Evolutionary conservation across 2,113 vertebrate genomes (phyloP).

Genomic region (Ramphastos sulfuratus): DNA sequence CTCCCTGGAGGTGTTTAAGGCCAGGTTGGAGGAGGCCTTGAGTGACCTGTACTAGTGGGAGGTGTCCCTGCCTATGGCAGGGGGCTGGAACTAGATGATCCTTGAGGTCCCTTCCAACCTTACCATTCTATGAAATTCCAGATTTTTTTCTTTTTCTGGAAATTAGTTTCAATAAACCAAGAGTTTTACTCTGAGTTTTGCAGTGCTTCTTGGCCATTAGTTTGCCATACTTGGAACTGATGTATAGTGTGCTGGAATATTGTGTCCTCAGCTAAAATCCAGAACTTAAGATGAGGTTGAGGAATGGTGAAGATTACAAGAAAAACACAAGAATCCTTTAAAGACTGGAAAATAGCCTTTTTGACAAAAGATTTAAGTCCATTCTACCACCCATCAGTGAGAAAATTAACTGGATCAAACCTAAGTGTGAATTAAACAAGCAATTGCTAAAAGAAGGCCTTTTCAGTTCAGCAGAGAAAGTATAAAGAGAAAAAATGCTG

Average conservation of each 20-base stretch:
- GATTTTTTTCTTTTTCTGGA: no score
- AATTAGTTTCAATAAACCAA: no score
- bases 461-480: neutral
- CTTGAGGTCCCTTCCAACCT: no score
- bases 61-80: no score
- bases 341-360: neutral
- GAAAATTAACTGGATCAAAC: neutral
- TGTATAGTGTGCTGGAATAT: neutral
- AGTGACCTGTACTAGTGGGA: no score
- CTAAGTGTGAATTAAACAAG: neutral
- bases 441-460: neutral
- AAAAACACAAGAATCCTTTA: neutral
- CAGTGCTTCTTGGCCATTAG: no score
- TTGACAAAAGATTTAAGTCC: neutral
- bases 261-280: neutral
- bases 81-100: no score
- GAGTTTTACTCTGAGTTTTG: no score
- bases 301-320: neutral
- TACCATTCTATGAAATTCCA: no score
- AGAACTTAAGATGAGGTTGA: neutral
- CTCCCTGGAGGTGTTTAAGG: no score
- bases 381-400: neutral
- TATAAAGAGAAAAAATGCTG: neutral
- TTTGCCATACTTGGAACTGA: neutral
- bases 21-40: no score